Evolutionary conservation across 2,113 vertebrate genomes (phyloP).

Genomic region (Seriola quinqueradiata): DNA sequence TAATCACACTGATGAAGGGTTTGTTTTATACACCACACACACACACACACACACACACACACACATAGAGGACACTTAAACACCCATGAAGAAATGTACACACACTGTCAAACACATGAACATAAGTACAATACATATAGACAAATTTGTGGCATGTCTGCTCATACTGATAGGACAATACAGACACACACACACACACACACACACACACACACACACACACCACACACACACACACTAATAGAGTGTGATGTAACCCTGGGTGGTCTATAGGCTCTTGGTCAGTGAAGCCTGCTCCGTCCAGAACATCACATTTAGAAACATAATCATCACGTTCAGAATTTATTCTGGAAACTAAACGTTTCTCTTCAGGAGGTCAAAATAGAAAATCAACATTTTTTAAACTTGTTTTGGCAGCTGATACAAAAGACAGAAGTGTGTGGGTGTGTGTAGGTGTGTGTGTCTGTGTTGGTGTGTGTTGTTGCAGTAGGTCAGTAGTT

Average conservation of each 20-base stretch:
- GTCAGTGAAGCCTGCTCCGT: constrained; percentile 35
- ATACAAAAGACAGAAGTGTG: neutral
- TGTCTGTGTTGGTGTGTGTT: neutral
- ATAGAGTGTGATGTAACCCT: constrained; percentile 43
- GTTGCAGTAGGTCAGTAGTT: neutral
- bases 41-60: constrained; percentile 14
- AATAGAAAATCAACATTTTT: constrained; percentile 22
- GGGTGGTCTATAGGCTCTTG: constrained; percentile 69
- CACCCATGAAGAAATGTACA: constrained; percentile 40
- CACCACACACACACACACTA: constrained; percentile 6
- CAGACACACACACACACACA: constrained; percentile 24
- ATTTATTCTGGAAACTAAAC: constrained; percentile 19
- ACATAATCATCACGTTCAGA: constrained; percentile 38
- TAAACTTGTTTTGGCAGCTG: neutral
- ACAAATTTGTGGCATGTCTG: neutral
- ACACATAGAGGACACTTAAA: constrained; percentile 14
- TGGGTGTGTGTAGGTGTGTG: too few relatives aligned
- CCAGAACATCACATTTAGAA: constrained; percentile 40
- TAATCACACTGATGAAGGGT: constrained; percentile 77
- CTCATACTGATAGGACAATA: constrained; percentile 1
- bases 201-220: constrained; percentile 12
- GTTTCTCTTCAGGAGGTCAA: neutral
- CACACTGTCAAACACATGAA: constrained; percentile 24
- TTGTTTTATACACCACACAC: constrained; percentile 54
- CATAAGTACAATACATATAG: constrained; percentile 22